Percentiles rank a stretch among this genome's conserved stretches.
These are phyloP conservation scores for Euura saliciscinereae DNA, from an alignment of 1,140 invertebrate species.

Conservation along the genomic window DNA sequence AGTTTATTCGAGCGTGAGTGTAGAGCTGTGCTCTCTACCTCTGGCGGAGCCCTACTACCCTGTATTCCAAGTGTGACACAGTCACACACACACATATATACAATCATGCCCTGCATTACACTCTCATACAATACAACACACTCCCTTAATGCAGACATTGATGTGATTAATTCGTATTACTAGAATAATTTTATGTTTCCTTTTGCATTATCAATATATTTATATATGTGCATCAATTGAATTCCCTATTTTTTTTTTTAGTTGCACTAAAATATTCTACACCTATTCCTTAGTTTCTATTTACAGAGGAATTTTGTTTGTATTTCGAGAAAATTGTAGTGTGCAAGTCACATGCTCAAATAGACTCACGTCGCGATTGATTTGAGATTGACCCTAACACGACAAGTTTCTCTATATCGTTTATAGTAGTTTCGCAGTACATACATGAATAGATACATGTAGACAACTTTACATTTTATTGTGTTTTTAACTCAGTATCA, in stretches of 20 bases:
- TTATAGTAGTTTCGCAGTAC: neutral
- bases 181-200: neutral
- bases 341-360: neutral
- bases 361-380: neutral
- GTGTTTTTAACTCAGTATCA: neutral
- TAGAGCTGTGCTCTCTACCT: neutral
- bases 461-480: neutral
- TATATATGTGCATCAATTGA: neutral
- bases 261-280: slow-evolving; percentile 1
- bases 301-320: neutral
- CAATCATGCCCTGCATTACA: neutral
- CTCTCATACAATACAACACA: neutral
- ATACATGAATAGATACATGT: neutral
- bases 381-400: neutral
- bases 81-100: neutral
- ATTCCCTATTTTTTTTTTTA: neutral
- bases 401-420: neutral
- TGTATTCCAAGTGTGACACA: neutral
- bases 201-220: neutral
- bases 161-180: neutral
- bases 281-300: neutral
- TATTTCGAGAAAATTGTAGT: neutral
- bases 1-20: neutral
- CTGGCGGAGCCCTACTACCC: neutral
- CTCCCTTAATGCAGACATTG: neutral